phyloP scores from a whole-genome alignment of 1,140 invertebrate genomes.

The Ceratosolen fusciceps region DNA sequence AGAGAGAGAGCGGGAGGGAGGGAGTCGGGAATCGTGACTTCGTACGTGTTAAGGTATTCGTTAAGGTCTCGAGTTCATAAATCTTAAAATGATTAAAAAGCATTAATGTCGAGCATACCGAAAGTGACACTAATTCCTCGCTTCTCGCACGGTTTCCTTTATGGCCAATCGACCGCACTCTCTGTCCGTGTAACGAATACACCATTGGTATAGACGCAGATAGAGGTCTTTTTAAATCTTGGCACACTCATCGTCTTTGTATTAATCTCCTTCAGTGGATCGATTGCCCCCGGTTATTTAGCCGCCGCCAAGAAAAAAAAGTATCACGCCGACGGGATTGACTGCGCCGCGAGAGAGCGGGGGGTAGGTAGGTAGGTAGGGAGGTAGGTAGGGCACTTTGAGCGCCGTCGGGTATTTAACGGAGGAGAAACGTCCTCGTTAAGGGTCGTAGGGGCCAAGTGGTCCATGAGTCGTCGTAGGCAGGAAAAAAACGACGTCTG shows the following conservation, averaged over 20 bases:
- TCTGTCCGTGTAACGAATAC: constrained; percentile 10
- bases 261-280: constrained; percentile 49
- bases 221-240: constrained; percentile 9
- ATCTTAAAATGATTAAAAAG: constrained; percentile 9
- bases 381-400: constrained; percentile 48
- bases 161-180: not conserved
- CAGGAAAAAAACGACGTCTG: not conserved
- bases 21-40: no score
- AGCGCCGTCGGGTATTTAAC: constrained; percentile 16
- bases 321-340: no score
- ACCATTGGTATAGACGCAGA: not conserved
- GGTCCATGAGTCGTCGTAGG: not conserved
- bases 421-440: constrained; percentile 28
- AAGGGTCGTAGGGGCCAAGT: not conserved
- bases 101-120: not conserved
- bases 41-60: not conserved
- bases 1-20: no score
- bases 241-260: constrained; percentile 5
- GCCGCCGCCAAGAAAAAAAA: no score
- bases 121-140: not conserved
- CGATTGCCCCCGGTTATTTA: constrained; percentile 34
- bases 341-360: no score
- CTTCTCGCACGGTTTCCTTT: constrained; percentile 3
- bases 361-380: no score
- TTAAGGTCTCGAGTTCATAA: not conserved